Conservation (phyloP, 2,888 invertebrate species). For the Petrolisthes manimaculis region DNA sequence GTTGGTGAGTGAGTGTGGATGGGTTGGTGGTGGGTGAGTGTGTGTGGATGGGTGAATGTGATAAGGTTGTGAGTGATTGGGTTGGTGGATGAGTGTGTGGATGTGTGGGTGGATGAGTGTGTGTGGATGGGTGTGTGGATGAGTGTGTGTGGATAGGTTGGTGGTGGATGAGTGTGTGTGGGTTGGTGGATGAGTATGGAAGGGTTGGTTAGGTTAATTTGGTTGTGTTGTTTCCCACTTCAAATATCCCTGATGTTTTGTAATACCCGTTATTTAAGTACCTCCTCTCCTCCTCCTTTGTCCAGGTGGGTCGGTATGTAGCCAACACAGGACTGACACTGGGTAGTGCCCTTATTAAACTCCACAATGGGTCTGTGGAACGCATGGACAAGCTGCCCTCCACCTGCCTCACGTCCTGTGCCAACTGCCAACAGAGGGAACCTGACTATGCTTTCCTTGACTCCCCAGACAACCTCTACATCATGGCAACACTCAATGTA, state of each 20-base stretch:
- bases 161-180: no score
- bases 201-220: no score
- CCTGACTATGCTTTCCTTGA: constrained; percentile 57
- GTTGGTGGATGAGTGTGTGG: neutral
- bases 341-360: constrained; percentile 46
- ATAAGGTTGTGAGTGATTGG: neutral
- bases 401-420: constrained; percentile 53
- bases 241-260: no score
- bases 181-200: no score
- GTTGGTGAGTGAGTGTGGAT: neutral
- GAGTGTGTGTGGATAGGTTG: neutral
- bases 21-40: neutral
- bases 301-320: constrained; percentile 60
- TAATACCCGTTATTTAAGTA: no score
- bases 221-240: no score
- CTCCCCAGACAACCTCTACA: constrained; percentile 67
- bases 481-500: constrained; percentile 71
- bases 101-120: neutral
- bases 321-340: constrained; percentile 52
- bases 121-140: neutral
- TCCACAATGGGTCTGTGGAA: constrained; percentile 61
- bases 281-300: neutral
- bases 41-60: neutral
- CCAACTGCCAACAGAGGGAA: constrained; percentile 44
- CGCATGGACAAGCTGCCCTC: constrained; percentile 64